A percentile compares a stretch with the other conserved stretches of the same genome.
These are phyloP conservation scores for Haliclystus octoradiatus DNA, from an alignment of 30 jellyfish, hydroid and myxozoan species.

Conservation along the genomic window DNA sequence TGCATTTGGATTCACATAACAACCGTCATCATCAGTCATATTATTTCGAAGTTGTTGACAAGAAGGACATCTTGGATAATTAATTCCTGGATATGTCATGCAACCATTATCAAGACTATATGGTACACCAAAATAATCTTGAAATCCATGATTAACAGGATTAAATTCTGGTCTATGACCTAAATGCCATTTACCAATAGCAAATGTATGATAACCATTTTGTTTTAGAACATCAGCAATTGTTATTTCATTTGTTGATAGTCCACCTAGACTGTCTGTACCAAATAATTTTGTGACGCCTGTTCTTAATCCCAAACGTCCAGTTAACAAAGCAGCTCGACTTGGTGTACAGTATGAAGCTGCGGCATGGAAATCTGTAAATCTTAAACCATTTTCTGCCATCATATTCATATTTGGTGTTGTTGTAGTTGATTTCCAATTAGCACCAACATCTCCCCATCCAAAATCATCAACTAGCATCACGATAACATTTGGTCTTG, in stretches of 20 bases:
- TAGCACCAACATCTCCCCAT: constrained; percentile 10
- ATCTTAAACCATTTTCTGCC: background rate
- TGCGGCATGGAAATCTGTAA: constrained; percentile 9
- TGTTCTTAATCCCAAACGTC: background rate
- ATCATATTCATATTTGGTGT: constrained; percentile 1
- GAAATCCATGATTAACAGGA: constrained; percentile 8
- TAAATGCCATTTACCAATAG: constrained; percentile 12
- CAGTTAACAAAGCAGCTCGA: constrained; percentile 5
- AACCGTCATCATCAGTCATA: background rate
- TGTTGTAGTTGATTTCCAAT: background rate
- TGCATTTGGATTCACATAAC: no score
- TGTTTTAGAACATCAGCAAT: background rate
- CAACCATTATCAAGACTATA: constrained; percentile 12
- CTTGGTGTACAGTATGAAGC: constrained; percentile 4
- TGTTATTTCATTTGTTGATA: background rate
- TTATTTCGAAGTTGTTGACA: background rate
- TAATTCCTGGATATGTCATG: background rate
- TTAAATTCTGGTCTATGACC: background rate
- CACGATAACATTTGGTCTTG: background rate
- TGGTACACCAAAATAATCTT: constrained; percentile 12
- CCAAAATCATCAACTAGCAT: constrained; percentile 10
- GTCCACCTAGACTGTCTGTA: constrained; percentile 4
- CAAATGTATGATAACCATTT: background rate
- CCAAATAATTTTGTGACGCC: constrained; percentile 1
- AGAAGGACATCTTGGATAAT: background rate